Conservation (phyloP, 2,888 invertebrate genomes). For the Hydropsyche betteni region DNA sequence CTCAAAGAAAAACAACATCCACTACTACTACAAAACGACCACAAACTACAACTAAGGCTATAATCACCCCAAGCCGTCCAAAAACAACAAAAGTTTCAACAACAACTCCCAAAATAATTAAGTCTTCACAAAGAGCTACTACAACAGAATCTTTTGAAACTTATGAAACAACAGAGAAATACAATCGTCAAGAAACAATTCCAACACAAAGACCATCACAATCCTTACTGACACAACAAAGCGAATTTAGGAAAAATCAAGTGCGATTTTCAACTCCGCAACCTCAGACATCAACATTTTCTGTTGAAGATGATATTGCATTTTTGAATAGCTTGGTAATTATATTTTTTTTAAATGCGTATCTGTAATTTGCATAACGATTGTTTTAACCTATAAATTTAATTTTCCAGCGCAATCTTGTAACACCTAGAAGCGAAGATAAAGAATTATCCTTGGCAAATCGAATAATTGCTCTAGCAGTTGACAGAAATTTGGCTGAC, state of each 20-base stretch:
- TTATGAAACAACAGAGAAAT: slow-evolving; percentile 44
- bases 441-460: slow-evolving; percentile 65
- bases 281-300: slow-evolving; percentile 63
- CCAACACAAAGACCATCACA: slow-evolving; percentile 4
- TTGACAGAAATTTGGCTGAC: slow-evolving; percentile 61
- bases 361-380: background rate
- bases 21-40: slow-evolving; percentile 28
- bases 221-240: slow-evolving; percentile 16
- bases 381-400: background rate
- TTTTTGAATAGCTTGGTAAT: slow-evolving; percentile 71
- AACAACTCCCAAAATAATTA: slow-evolving; percentile 42
- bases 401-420: slow-evolving; percentile 62
- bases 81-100: slow-evolving; percentile 10
- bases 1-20: slow-evolving; percentile 47
- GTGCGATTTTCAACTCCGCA: slow-evolving; percentile 57
- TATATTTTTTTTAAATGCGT: slow-evolving; percentile 32
- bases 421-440: slow-evolving; percentile 60
- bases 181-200: slow-evolving; percentile 14
- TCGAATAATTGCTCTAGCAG: slow-evolving; percentile 66
- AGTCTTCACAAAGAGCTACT: slow-evolving; percentile 47
- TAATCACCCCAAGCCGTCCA: background rate
- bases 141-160: slow-evolving; percentile 51
- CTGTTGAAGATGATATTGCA: slow-evolving; percentile 67
- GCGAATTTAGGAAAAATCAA: slow-evolving; percentile 25
- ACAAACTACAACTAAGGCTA: background rate